Evolutionary conservation across 2,113 vertebrate species (phyloP), one percentile per base, ranked within the genome.

Genomic region (Scophthalmus maximus): DNA sequence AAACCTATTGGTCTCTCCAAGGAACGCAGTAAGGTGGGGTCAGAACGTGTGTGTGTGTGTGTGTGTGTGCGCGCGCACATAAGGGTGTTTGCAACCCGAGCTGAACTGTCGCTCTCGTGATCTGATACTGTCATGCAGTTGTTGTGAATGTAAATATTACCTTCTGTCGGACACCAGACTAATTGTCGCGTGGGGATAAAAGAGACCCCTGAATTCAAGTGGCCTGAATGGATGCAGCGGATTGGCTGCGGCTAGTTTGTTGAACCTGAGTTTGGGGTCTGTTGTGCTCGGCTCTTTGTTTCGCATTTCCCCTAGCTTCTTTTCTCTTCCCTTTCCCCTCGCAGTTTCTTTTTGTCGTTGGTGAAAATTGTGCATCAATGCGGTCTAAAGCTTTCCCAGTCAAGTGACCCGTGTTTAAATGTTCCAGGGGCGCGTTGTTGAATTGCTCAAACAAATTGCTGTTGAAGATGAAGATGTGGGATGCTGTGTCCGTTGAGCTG

Each of bases 351-450:
- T 89, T 87, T 87, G 88, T 83, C 42, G 67, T 66, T 60, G 62
- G 56, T 75, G 79, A 81, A 87, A 86, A 86, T 81, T 83, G 70
- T 76, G 82, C 81, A 86, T 87, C 73, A 88, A 78, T 84, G 84
- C 70, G 18, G 85, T 81, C 81, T 68, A 68, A 83, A 79, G 77
- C 81, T 77, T 78, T 78, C 72, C 73, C 61, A 78, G 85, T 86
- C 78, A 86, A 85, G 78, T 90, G 87, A 90, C 89, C 89, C 79
- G 32, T 82, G 87, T 86, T 83, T 36, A 77, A 89, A 79, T 89
- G 85, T 87, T 84, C 81, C 83, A 8, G 76, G 74, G 73, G 71
- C 60, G 23, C 83, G 69, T 57, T 42, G 70, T 49, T 87, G 81
- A 87, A 81, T 75, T 58, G 72, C 79, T 83, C 83, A 78, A 82